Conservation (phyloP, 2,888 invertebrate species). For the Lordiphosa andalusiaca region DNA sequence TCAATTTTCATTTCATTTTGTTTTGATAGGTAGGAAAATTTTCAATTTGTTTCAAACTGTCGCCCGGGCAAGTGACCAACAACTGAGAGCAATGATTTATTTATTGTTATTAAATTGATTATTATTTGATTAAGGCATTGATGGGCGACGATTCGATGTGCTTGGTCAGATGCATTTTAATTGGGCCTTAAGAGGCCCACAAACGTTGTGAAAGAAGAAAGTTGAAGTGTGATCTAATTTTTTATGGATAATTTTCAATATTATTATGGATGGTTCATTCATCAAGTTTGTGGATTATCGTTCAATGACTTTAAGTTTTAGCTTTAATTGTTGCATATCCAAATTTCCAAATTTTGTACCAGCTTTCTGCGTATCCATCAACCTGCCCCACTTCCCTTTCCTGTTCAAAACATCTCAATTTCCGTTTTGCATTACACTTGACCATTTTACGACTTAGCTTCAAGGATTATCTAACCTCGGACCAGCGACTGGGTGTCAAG, state of each 20-base stretch:
- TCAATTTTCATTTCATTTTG: constrained; percentile 43
- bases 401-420: constrained; percentile 1
- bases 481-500: constrained; percentile 48
- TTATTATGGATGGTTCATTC: no score
- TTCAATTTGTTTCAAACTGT: constrained; percentile 23
- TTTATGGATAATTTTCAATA: no score
- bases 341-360: no score
- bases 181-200: constrained; percentile 19
- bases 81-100: constrained; percentile 43
- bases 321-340: no score
- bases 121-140: constrained; percentile 53
- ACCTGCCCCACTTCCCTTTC: background rate
- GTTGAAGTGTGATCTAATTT: no score
- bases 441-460: constrained; percentile 8
- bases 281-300: no score
- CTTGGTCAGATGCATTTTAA: constrained; percentile 29
- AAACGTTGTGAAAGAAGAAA: no score
- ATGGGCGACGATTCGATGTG: constrained; percentile 30
- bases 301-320: no score
- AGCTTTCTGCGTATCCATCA: no score
- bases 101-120: constrained; percentile 46
- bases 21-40: constrained; percentile 44
- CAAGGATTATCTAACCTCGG: constrained; percentile 6
- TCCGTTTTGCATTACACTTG: constrained; percentile 2
- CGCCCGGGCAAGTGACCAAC: constrained; percentile 31